Evolutionary conservation across 2,113 vertebrate genomes (phyloP).

Genomic region (Xiphophorus maculatus): DNA sequence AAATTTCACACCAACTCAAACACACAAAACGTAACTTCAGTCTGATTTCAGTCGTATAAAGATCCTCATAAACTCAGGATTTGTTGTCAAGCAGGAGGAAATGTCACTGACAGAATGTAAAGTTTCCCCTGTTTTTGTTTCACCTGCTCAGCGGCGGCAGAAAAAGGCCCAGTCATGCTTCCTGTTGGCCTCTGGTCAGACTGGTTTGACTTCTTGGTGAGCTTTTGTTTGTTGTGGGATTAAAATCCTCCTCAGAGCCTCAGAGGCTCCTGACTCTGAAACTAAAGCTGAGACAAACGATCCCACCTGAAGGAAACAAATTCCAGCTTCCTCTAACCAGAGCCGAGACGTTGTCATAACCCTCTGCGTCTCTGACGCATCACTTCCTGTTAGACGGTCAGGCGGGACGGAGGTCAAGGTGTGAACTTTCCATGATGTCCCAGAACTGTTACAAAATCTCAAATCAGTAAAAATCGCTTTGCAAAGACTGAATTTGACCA

Average conservation of each 20-base stretch:
- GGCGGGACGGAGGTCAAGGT: constrained; percentile 34
- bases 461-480: neutral
- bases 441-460: constrained; percentile 14
- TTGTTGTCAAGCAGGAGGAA: neutral
- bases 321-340: neutral
- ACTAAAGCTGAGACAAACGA: neutral
- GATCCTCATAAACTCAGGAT: no score
- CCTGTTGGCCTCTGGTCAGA: constrained; percentile 39
- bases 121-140: neutral
- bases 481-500: neutral
- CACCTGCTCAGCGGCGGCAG: neutral
- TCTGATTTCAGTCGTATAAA: no score
- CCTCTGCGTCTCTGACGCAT: neutral
- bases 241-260: constrained; percentile 3
- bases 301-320: constrained; percentile 1
- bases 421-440: constrained; percentile 32
- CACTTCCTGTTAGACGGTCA: neutral
- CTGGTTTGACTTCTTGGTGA: constrained; percentile 51
- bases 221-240: constrained; percentile 33
- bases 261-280: neutral
- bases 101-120: neutral
- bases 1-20: no score
- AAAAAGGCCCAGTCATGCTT: constrained; percentile 10
- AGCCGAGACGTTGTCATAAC: neutral
- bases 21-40: no score